These are phyloP conservation scores for Hirtodrosophila alboralis DNA, from an alignment of 2,888 invertebrate species.

Conservation along the genomic window DNA sequence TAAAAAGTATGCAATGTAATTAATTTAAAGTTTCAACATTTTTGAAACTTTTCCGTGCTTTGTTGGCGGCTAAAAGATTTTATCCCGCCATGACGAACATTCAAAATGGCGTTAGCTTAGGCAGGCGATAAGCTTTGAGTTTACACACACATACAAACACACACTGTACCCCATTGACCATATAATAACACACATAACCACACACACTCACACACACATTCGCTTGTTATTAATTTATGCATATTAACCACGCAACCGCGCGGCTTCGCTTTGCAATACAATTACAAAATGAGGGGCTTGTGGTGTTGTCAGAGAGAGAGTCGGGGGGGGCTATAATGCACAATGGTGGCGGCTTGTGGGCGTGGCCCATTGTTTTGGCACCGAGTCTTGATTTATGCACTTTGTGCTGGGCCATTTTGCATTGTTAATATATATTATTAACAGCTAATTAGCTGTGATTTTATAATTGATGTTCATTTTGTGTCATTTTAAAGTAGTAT, in stretches of 20 bases:
- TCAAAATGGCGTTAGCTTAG: constrained; percentile 64
- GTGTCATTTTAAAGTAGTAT: background rate
- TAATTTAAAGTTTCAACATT: constrained; percentile 69
- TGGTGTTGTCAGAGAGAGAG: background rate
- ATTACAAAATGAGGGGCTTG: constrained; percentile 10
- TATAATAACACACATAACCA: constrained; percentile 3
- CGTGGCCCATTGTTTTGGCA: constrained; percentile 43
- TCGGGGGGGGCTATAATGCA: background rate
- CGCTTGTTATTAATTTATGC: constrained; percentile 70
- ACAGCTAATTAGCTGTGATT: constrained; percentile 73
- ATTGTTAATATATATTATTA: constrained; percentile 72
- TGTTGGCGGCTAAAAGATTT: constrained; percentile 46
- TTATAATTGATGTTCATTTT: constrained; percentile 51
- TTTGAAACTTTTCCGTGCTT: constrained; percentile 47
- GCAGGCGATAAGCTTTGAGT: constrained; percentile 62
- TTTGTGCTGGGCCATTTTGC: constrained; percentile 53
- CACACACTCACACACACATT: constrained; percentile 12
- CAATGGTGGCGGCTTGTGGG: constrained; percentile 14
- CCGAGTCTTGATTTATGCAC: constrained; percentile 64
- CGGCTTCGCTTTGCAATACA: constrained; percentile 49
- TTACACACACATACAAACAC: too few species aligned
- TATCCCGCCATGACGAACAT: constrained; percentile 55
- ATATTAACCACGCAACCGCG: constrained; percentile 68
- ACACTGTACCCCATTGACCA: constrained; percentile 36
- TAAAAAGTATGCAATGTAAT: constrained; percentile 50